Evolutionary conservation across 2,113 vertebrate genomes (phyloP).

Genomic region (Oryzias curvinotus): DNA sequence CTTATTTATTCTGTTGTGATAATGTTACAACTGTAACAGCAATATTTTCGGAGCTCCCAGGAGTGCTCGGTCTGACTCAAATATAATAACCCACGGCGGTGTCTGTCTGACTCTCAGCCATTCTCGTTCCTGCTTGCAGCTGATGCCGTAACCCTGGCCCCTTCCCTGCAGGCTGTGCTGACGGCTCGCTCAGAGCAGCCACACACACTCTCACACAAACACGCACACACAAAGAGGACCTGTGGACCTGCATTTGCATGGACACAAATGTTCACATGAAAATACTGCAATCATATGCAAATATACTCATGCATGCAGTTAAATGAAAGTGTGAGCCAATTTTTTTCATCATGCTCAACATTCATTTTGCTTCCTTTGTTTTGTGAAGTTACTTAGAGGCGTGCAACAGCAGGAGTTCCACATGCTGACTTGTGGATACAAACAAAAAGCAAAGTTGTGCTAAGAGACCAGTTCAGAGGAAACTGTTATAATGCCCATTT

Average conservation of each 20-base stretch:
- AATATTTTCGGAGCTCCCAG: slow-evolving; percentile 73
- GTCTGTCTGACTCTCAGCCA: slow-evolving; percentile 77
- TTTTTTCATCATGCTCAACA: slow-evolving; percentile 1
- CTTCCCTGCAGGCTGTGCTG: slow-evolving; percentile 77
- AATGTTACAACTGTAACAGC: slow-evolving; percentile 78
- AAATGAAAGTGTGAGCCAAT: slow-evolving; percentile 19
- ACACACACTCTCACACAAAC: slow-evolving; percentile 32
- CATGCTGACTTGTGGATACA: slow-evolving; percentile 33
- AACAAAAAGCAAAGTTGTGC: slow-evolving; percentile 58
- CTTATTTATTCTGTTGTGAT: slow-evolving; percentile 74
- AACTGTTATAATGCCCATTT: slow-evolving; percentile 52
- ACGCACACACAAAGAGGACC: slow-evolving; percentile 43
- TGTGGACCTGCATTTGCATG: slow-evolving; percentile 70
- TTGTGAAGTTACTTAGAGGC: slow-evolving; percentile 17
- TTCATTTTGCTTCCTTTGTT: slow-evolving; percentile 22
- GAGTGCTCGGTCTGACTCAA: slow-evolving; percentile 75
- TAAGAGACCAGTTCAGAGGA: slow-evolving; percentile 51
- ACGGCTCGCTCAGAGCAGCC: slow-evolving; percentile 71
- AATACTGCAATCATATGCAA: slow-evolving; percentile 64
- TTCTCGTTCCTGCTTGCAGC: slow-evolving; percentile 76
- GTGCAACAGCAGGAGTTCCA: slow-evolving; percentile 10
- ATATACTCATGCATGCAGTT: slow-evolving; percentile 35
- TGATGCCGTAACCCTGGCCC: slow-evolving; percentile 76
- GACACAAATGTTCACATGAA: slow-evolving; percentile 64
- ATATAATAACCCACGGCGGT: slow-evolving; percentile 78